These are phyloP conservation scores for Limnephilus auricula DNA, from an alignment of 2,888 invertebrate genomes.

Conservation along the genomic window DNA sequence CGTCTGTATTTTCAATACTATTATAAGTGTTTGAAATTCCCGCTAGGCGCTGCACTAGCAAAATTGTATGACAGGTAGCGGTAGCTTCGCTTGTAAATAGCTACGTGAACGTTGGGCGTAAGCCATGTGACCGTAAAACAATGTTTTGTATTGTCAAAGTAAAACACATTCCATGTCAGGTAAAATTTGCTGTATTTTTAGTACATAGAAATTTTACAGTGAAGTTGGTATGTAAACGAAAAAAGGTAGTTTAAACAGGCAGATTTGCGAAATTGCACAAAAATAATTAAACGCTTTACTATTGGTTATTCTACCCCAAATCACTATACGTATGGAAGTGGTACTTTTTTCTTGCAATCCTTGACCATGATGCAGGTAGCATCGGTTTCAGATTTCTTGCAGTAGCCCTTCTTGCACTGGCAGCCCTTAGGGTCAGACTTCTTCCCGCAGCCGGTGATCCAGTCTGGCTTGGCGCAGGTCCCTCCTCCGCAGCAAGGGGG, in stretches of 20 bases:
- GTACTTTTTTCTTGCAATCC: neutral
- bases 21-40: no score
- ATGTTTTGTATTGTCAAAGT: neutral
- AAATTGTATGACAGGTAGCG: no score
- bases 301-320: neutral
- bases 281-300: neutral
- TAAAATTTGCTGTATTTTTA: no score
- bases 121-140: neutral
- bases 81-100: no score
- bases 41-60: no score
- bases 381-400: slow-evolving; percentile 39
- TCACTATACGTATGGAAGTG: neutral
- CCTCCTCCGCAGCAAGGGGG: slow-evolving; percentile 50
- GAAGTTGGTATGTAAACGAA: no score
- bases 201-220: neutral
- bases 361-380: slow-evolving; percentile 35
- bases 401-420: slow-evolving; percentile 54
- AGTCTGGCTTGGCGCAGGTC: slow-evolving; percentile 35
- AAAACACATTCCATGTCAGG: neutral
- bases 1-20: no score
- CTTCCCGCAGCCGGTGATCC: slow-evolving; percentile 26
- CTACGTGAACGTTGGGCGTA: no score
- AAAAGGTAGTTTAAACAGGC: neutral
- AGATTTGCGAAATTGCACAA: neutral
- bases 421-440: slow-evolving; percentile 40